Evolutionary conservation across 2,888 invertebrate species (phyloP).

Genomic region (Lithophane leautieri): DNA sequence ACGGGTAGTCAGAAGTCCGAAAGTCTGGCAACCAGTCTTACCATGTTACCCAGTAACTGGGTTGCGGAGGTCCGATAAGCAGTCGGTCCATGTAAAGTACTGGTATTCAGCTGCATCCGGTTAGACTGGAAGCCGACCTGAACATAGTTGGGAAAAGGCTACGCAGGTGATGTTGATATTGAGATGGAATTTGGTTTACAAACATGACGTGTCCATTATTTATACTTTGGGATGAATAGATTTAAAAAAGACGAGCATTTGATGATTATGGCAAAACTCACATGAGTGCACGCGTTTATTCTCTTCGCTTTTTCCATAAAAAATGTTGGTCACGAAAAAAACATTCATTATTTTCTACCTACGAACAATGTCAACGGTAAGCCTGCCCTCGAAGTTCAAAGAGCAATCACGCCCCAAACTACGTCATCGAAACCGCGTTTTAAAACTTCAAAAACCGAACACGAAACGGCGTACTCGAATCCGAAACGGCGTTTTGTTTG

Average conservation of each 20-base stretch:
- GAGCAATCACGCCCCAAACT: conserved; percentile 42
- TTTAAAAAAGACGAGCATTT: not conserved
- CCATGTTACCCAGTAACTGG: no score
- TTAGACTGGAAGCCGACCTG: no score
- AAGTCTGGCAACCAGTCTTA: no score
- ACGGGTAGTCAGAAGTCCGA: no score
- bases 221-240: not conserved
- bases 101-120: no score
- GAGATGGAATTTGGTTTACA: no score
- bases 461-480: conserved; percentile 42
- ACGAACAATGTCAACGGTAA: conserved; percentile 34
- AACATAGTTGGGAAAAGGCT: no score
- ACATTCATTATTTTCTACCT: conserved; percentile 21
- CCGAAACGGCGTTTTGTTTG: conserved; percentile 48
- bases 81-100: no score
- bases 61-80: no score
- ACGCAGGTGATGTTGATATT: no score
- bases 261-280: not conserved
- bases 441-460: conserved; percentile 46
- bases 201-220: no score
- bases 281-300: conserved; percentile 12
- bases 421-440: conserved; percentile 46
- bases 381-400: conserved; percentile 29
- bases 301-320: not conserved
- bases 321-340: conserved; percentile 37